Percentiles rank a stretch among this genome's conserved stretches.
Conservation (phyloP, 2,113 vertebrate genomes). For the Acrocephalus kingi region DNA sequence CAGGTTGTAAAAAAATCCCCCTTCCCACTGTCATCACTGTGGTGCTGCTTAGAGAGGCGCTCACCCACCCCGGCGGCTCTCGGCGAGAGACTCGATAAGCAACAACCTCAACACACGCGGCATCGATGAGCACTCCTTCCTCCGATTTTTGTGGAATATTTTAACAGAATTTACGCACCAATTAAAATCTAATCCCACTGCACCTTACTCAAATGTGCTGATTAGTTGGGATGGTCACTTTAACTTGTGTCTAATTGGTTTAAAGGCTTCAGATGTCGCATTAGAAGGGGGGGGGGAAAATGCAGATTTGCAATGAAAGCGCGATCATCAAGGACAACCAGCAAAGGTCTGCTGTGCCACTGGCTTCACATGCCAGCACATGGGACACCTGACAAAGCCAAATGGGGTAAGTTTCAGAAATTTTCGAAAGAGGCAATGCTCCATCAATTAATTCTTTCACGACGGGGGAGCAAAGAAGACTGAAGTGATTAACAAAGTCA, state of each 20-base stretch:
- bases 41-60: accelerated
- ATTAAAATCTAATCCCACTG: neutral
- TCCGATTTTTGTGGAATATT: neutral
- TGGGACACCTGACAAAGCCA: neutral
- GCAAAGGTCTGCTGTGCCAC: neutral
- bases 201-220: neutral
- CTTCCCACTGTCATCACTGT: neutral
- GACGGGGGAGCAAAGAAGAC: neutral
- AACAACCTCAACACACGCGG: accelerated
- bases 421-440: neutral
- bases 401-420: neutral
- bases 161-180: neutral
- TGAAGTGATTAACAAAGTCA: neutral
- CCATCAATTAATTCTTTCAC: neutral
- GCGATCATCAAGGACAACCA: neutral
- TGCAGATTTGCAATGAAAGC: neutral
- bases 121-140: neutral
- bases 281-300: neutral
- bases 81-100: neutral
- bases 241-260: conserved; percentile 40
- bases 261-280: conserved; percentile 24
- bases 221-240: neutral
- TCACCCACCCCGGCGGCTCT: neutral
- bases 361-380: neutral
- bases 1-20: conserved; percentile 21